Evolutionary conservation across 2,888 invertebrate genomes (phyloP), one percentile per base, ranked within the genome.

Genomic region (Callinectes sapidus): DNA sequence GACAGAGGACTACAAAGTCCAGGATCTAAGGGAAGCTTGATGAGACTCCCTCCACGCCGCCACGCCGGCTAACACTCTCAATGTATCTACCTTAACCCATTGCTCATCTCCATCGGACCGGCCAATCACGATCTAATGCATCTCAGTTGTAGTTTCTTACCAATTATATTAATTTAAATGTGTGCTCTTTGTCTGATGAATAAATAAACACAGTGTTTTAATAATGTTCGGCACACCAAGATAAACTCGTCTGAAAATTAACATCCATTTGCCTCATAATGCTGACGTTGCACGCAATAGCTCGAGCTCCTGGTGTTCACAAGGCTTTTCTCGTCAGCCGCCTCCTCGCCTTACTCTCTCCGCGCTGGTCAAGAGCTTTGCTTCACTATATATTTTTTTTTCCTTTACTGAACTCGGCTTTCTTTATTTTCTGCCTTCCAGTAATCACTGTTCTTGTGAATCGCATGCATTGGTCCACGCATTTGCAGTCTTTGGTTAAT

Each of bases 1-100:
- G 85, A 90, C 90, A 55, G 90, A 48, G 81, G 89, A 48, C 71
- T 42, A 55, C n/a, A 18, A 77, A 55, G 90, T 90, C 90, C 42
- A 55, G 90, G 90, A 90, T 85, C 85, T 86, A 90, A 55, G 23
- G 18, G 32, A 55, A 10, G 87, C 10, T 66, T 18, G 23, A 32
- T 23, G 35, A 61, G 32, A 8, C 32, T 54, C 88, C 18, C 2
- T 35, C 10, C 32, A 14, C 8, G 10, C 77, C 77, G 32, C 32
- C 81, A 35, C 35, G 35, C 81, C 35, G 81, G 18, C 81, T 81
- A 81, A 81, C 81, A 81, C 71, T 2, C 71, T 71, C 71, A 71
- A 13, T 28, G 71, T 71, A 71, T 13, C 48, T 8, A 48, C 48
- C n/a, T 28, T 71, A 71, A 71, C 28, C 71, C n/a, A 28, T 71